A percentile compares a stretch with the other conserved stretches of the same genome.
These are phyloP conservation scores for Hirtodrosophila alboralis DNA, from an alignment of 2,888 invertebrate genomes.

Conservation along the genomic window DNA sequence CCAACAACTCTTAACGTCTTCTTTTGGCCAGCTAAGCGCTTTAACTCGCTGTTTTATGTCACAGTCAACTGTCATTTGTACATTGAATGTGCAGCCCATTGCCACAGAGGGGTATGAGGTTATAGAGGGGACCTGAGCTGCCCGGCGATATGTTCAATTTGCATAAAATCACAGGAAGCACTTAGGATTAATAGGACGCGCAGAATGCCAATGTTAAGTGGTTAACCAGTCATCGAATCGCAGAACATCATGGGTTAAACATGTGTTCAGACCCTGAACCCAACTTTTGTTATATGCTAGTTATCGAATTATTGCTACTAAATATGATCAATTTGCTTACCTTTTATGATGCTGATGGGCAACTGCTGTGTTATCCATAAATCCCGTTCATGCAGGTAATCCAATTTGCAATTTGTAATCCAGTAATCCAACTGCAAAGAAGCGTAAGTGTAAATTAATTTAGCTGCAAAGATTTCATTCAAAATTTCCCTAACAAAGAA, in stretches of 20 bases:
- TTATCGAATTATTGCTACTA: slow-evolving; percentile 31
- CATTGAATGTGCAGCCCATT: slow-evolving; percentile 59
- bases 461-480: slow-evolving; percentile 6
- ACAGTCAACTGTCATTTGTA: slow-evolving; percentile 82
- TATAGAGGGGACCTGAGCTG: slow-evolving; percentile 13
- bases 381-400: slow-evolving; percentile 45
- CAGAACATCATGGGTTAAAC: slow-evolving; percentile 51
- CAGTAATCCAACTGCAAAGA: slow-evolving; percentile 36
- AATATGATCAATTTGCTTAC: slow-evolving; percentile 46
- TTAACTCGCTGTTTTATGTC: slow-evolving; percentile 80
- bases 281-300: slow-evolving; percentile 7
- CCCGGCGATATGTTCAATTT: slow-evolving; percentile 74
- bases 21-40: slow-evolving; percentile 65
- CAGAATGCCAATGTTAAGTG: slow-evolving; percentile 33
- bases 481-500: slow-evolving; percentile 56
- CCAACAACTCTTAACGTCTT: slow-evolving; percentile 75
- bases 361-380: slow-evolving; percentile 45
- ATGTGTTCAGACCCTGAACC: slow-evolving; percentile 30
- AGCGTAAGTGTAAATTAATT: slow-evolving; percentile 8
- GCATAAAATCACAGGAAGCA: slow-evolving; percentile 80
- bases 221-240: slow-evolving; percentile 8
- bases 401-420: slow-evolving; percentile 37
- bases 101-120: slow-evolving; percentile 1
- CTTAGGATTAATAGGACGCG: slow-evolving; percentile 76
- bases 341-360: slow-evolving; percentile 37